Evolutionary conservation across 2,113 vertebrate species (phyloP), one percentile per base, ranked within the genome.

Genomic region (Tinamus guttatus): DNA sequence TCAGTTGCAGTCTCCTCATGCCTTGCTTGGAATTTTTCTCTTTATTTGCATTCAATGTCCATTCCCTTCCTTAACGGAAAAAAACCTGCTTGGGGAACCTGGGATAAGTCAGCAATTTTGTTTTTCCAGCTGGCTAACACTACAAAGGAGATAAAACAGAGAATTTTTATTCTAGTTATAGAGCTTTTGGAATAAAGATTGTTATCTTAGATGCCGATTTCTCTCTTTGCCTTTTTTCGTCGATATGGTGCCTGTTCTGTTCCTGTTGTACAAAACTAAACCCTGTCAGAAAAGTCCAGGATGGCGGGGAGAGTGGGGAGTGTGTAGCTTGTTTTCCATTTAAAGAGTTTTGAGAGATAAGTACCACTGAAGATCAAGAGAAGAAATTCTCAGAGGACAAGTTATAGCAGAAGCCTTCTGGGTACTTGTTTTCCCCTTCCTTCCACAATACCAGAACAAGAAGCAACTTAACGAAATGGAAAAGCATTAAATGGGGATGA

Each of bases 281-380:
- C 20, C 49, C 16, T 87, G 27, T 49, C 63, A 70, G 85, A 87
- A 74, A 70, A 68, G 32, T n/a, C 41, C 43, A 65, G 76, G 52
- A 84, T 36, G 49, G 40, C 56, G 34, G 58, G 49, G 75, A 32
- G 90, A 89, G 62, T 49, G 79, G 27, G 3, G 73, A 78, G n/a
- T 30, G 28, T 27, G 28, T n/a, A 75, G 58, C 65, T 90, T 81
- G 62, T 76, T 90, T 95, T 86, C 85, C 18, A 73, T 86, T 83
- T 79, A 5, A 71, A 83, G 90, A 56, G 19, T 79, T 91, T 74
- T 84, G 81, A 90, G 71, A 65, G 70, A 84, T 49, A 86, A 96
- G 30, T 65, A 71, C 34, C 54, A 38, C 58, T 88, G 73, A 90
- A 90, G 83, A 95, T 90, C 77, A 96, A 94, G 93, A 94, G 80